Conservation (phyloP, 1,140 invertebrate genomes). For the Drosophila ercepeae region DNA sequence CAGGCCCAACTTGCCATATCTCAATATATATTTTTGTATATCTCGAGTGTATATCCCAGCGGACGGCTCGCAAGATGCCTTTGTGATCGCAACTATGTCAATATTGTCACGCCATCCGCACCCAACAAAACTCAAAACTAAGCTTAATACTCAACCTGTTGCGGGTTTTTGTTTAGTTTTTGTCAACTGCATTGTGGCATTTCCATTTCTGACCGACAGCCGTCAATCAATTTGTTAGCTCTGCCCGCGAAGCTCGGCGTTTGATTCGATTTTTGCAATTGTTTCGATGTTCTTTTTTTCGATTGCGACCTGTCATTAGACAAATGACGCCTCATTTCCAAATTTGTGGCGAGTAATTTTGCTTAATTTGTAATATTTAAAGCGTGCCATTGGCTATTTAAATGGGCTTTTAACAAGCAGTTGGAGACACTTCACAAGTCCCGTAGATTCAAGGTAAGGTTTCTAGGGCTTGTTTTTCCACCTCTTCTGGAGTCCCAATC, state of each 20-base stretch:
- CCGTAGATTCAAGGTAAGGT: no score
- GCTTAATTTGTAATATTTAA: conserved; percentile 71
- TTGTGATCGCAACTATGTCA: conserved; percentile 61
- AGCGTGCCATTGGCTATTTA: conserved; percentile 24
- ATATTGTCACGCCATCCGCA: conserved; percentile 67
- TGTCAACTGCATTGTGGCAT: conserved; percentile 54
- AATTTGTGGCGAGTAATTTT: conserved; percentile 66
- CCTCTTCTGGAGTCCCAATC: not conserved
- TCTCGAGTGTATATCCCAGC: conserved; percentile 11
- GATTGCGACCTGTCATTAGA: conserved; percentile 64
- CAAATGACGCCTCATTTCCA: conserved; percentile 76
- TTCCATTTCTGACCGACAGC: conserved; percentile 70
- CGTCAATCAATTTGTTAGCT: conserved; percentile 77
- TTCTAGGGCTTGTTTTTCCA: no score
- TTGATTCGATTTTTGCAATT: conserved; percentile 1
- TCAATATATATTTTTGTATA: conserved; percentile 1
- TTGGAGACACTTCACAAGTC: not conserved
- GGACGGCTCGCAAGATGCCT: conserved; percentile 29
- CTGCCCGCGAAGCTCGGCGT: conserved; percentile 19
- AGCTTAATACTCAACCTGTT: not conserved
- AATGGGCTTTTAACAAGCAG: conserved; percentile 1
- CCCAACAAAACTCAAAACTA: conserved; percentile 22
- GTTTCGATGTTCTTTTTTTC: not conserved
- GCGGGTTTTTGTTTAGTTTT: not conserved
- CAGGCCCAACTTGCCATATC: conserved; percentile 8